These are phyloP conservation scores for Athripsodes cinereus DNA, from an alignment of 2,888 invertebrate species.

Conservation along the genomic window DNA sequence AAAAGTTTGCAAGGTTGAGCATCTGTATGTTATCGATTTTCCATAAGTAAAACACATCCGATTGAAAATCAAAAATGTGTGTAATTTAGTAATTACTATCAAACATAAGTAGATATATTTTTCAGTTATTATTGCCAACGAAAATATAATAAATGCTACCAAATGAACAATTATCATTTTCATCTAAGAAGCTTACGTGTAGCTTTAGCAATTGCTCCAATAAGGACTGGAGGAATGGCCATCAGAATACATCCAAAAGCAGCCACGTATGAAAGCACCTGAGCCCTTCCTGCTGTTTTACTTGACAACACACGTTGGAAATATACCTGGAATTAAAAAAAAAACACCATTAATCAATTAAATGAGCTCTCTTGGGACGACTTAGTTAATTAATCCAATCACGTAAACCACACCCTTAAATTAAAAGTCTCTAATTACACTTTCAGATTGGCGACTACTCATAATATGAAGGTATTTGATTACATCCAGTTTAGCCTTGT, in stretches of 20 bases:
- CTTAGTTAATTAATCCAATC: too few species aligned
- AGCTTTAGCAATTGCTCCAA: slow-evolving; percentile 94
- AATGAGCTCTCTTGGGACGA: neutral
- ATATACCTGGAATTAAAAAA: slow-evolving; percentile 63
- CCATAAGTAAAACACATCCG: neutral
- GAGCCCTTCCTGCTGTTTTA: slow-evolving; percentile 89
- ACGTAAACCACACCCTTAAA: too few species aligned
- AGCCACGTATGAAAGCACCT: slow-evolving; percentile 91
- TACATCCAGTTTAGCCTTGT: too few species aligned
- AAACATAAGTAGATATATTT: neutral
- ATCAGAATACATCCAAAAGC: slow-evolving; percentile 93
- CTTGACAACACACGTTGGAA: slow-evolving; percentile 97
- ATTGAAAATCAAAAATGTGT: neutral
- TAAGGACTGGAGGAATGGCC: slow-evolving; percentile 95
- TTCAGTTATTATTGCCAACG: too few species aligned
- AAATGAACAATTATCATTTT: too few species aligned
- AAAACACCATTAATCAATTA: neutral
- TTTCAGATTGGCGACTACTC: too few species aligned
- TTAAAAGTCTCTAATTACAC: too few species aligned
- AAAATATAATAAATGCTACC: too few species aligned
- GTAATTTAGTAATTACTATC: neutral
- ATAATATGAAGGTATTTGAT: too few species aligned
- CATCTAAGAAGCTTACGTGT: too few species aligned
- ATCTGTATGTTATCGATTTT: too few species aligned
- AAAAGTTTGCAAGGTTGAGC: too few species aligned